Conservation (phyloP, 2,888 invertebrate genomes). For the Drosophila suboccidentalis region DNA sequence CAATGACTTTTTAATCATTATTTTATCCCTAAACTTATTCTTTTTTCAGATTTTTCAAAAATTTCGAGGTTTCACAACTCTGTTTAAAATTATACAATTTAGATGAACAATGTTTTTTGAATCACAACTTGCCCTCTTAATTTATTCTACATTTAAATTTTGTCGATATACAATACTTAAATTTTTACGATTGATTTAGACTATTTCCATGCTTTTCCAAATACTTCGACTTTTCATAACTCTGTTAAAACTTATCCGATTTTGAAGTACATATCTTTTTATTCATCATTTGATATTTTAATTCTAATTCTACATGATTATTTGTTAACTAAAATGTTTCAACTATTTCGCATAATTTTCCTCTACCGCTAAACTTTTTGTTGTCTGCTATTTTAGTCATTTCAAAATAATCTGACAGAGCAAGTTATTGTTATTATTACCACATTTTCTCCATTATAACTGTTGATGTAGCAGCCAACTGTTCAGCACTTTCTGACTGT, state of each 20-base stretch:
- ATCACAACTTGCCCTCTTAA: background rate
- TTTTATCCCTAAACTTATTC: background rate
- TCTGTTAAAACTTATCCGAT: background rate
- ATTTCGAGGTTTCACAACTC: background rate
- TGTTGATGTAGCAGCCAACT: constrained; percentile 53
- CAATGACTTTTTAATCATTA: background rate
- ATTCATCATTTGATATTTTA: background rate
- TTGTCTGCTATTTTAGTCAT: constrained; percentile 60
- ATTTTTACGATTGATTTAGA: too few relatives aligned
- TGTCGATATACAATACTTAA: too few relatives aligned
- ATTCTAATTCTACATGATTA: background rate
- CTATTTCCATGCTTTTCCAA: too few relatives aligned
- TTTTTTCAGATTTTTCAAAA: too few relatives aligned
- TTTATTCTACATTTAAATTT: too few relatives aligned
- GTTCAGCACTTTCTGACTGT: constrained; percentile 17
- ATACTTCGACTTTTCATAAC: too few relatives aligned
- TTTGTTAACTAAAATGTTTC: too few relatives aligned
- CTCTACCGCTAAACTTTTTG: background rate
- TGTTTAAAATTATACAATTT: background rate
- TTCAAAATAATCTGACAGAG: constrained; percentile 71
- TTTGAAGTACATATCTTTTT: background rate
- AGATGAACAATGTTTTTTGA: background rate
- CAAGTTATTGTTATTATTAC: constrained; percentile 67
- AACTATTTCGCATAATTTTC: background rate
- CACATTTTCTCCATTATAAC: constrained; percentile 44